A percentile compares a stretch with the other conserved stretches of the same genome.
These are phyloP conservation scores for Cuculus canorus DNA, from an alignment of 2,797 vertebrate genomes.

Conservation along the genomic window DNA sequence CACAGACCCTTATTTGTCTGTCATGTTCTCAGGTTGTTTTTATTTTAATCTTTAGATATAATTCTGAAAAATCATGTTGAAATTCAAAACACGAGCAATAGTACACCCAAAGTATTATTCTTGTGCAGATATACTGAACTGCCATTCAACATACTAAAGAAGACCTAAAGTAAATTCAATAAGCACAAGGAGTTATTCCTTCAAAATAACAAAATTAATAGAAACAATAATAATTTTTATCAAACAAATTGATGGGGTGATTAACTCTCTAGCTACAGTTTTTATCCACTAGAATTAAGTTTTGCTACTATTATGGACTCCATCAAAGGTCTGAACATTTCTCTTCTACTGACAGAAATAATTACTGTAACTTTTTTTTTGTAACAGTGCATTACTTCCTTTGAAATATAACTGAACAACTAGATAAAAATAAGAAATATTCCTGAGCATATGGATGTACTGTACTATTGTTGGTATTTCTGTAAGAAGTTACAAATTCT, in stretches of 20 bases:
- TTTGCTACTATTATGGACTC: neutral
- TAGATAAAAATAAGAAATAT: neutral
- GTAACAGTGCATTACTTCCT: neutral
- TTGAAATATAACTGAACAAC: neutral
- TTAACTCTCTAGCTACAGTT: neutral
- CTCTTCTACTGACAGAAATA: neutral
- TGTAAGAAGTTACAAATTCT: neutral
- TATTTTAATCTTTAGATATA: neutral
- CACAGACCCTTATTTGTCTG: neutral
- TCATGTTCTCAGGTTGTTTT: neutral
- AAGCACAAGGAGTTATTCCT: neutral
- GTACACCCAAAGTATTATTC: neutral
- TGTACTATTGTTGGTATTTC: neutral
- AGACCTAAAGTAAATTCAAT: neutral
- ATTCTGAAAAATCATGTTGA: neutral
- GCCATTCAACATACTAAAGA: neutral
- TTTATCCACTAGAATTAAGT: neutral
- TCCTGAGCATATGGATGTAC: neutral
- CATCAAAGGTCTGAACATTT: neutral
- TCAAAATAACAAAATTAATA: neutral
- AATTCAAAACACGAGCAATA: neutral
- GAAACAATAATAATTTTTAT: neutral
- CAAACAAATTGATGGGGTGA: rapidly evolving
- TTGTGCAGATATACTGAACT: neutral
- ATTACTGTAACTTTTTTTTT: too few relatives aligned